A percentile compares a stretch with the other conserved stretches of the same genome.
phyloP scores from a whole-genome alignment of 1,140 invertebrate genomes.

The Drusus annulatus region DNA sequence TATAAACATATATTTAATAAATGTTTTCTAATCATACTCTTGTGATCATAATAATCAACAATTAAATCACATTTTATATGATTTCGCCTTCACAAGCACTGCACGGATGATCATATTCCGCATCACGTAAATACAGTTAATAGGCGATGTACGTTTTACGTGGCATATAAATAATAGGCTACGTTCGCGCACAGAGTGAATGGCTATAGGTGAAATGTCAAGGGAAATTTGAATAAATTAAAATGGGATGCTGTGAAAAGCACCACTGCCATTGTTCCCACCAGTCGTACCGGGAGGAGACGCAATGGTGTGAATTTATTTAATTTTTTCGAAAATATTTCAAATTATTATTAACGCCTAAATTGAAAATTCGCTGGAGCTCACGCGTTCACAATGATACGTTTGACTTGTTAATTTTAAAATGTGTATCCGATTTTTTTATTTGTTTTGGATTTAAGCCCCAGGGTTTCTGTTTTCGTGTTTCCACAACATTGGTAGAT shows the following conservation, averaged over 20 bases:
- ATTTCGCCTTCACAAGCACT: not conserved
- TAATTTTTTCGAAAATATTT: slow-evolving; percentile 9
- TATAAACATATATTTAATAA: no score
- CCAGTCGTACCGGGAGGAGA: slow-evolving; percentile 10
- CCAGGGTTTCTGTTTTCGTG: no score
- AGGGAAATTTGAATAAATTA: slow-evolving; percentile 60
- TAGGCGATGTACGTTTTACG: slow-evolving; percentile 52
- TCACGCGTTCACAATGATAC: no score
- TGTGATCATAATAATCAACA: no score
- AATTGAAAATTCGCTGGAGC: not conserved
- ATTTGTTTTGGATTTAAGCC: no score
- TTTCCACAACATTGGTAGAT: no score
- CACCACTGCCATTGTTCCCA: slow-evolving; percentile 47
- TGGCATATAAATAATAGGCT: slow-evolving; percentile 58
- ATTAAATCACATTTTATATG: no score
- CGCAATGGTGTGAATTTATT: slow-evolving; percentile 1
- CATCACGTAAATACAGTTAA: slow-evolving; percentile 52
- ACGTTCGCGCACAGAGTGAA: slow-evolving; percentile 49
- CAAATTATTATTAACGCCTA: not conserved
- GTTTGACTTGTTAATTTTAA: no score
- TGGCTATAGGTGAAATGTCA: slow-evolving; percentile 59
- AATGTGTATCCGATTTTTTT: no score
- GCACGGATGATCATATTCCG: slow-evolving; percentile 13
- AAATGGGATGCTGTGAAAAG: slow-evolving; percentile 57
- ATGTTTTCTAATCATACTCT: no score